Base-by-base conservation (phyloP, 2,113 vertebrate genomes). In the Mystacornis crossleyi region DNA sequence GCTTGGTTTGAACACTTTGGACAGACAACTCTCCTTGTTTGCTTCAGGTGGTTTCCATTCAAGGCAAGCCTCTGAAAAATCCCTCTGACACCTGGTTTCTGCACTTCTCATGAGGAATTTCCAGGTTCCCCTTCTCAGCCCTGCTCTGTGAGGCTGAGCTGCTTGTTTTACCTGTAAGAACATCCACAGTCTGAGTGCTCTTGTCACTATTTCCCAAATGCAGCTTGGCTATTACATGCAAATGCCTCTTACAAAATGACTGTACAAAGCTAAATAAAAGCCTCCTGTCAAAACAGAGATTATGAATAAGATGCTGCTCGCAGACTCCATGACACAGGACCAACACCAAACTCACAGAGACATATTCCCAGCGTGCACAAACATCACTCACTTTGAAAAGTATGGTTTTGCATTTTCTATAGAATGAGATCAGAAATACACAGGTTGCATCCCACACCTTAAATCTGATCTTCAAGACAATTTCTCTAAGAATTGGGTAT, bases 151-250 rank as follows among this genome's bases (percentile, higher is more conserved):
- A 78, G 18, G 24, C 23, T 18, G 18, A 92, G 61, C 87, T 79
- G 42, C 62, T 77, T 91, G 57, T 82, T 94, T 85, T 78, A 95
- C 50, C 45, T 8, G 3, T 57, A 31, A 65, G 89, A 89, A 50
- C 45, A 89, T n/a, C 71, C 89, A 84, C 57, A 42, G 42, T 19
- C 42, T 87, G 80, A 93, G 71, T 83, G 86, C 72, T 93, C 48
- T 87, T 91, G 91, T 91, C 91, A 95, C 58, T 54, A 70, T 66
- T 75, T 96, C 84, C 54, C 74, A 94, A 70, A 54, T 19, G 62
- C 48, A 51, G 51, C 64, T 89, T 87, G 91, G 73, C 83, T 97
- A 75, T 85, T 87, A 88, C 62, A 91, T 80, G 71, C 74, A 95
- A 95, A 93, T 91, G n/a, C 13, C 14, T 95, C 73, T 69, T 75